Base-by-base conservation (phyloP, 1,140 invertebrate genomes). In the Heliconius himera region DNA sequence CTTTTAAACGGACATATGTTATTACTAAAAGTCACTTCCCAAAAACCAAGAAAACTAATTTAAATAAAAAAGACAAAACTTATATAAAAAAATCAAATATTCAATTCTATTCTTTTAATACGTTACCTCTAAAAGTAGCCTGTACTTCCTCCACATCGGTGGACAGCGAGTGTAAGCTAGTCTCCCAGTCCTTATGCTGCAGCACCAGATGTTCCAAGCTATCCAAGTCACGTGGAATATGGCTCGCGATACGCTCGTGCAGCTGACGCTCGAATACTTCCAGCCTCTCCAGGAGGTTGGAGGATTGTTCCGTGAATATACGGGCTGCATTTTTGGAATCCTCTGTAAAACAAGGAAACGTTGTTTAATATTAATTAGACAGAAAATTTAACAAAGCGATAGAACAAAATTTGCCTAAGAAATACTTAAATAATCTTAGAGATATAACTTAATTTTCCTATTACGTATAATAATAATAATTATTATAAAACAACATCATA, bases 121-220 rank as follows among this genome's bases (percentile, higher is more conserved):
- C 60, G 3, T 49, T 83, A 95, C 95, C 96, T 82, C 97, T 96
- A 95, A 98, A 98, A 4, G 97, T 98, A 79, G 96, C 96, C 92
- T 98, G 98, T 3, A 98, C 95, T 82, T 97, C 96, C 84, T 98
- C 97, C 2, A 99, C 96, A 84, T 98, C 97, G 0, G 96, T 95
- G 70, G 97, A 97, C 18, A 98, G 94, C 29, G 95, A 94, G 82
- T 96, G 95, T 1, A 98, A 90, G 56, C 96, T 95, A 71, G 96
- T 96, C 90, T 98, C 97, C 93, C 97, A 98, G 86, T 98, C 98
- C 88, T 98, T 98, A 89, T 99, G 98, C 86, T 98, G 97, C 74
- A 98, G 95, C 26, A 99, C 97, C 70, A 98, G 94, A 89, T 98
- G 97, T 88, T 99, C 97, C 29, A 99, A 91, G 18, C 96, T 96